These are phyloP conservation scores for Acrocephalus kingi DNA, from an alignment of 2,113 vertebrate genomes.

Conservation along the genomic window DNA sequence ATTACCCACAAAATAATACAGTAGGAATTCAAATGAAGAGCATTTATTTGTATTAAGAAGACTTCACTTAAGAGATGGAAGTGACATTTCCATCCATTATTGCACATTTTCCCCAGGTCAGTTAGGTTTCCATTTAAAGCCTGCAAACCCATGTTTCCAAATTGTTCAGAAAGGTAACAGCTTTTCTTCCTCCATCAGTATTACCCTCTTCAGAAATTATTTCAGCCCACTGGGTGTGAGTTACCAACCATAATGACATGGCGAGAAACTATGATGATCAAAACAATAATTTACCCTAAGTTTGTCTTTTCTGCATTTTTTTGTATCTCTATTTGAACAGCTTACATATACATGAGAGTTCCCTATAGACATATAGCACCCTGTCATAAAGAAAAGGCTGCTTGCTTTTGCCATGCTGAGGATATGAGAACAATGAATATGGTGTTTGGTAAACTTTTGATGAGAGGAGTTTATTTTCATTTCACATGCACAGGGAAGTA, in stretches of 20 bases:
- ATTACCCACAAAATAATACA: not conserved
- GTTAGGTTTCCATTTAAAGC: not conserved
- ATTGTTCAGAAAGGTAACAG: not conserved
- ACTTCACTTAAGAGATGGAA: not conserved
- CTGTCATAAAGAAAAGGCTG: not conserved
- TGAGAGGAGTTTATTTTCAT: not conserved
- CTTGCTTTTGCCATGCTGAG: not conserved
- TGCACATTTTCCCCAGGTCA: not conserved
- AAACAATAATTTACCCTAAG: not conserved
- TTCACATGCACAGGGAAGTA: not conserved
- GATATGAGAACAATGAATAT: not conserved
- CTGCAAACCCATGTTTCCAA: not conserved
- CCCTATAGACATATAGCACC: not conserved
- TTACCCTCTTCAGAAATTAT: not conserved
- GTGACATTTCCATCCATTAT: not conserved
- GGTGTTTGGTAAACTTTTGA: not conserved
- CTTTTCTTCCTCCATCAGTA: not conserved
- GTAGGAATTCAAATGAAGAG: not conserved
- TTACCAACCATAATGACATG: not conserved
- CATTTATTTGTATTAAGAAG: not conserved
- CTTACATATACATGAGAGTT: not conserved
- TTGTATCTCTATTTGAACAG: not conserved
- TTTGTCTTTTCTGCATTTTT: not conserved
- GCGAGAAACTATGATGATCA: not conserved
- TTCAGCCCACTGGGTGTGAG: not conserved